Conservation (phyloP, 2,888 invertebrate species). For the Tenthredo distinguenda region DNA sequence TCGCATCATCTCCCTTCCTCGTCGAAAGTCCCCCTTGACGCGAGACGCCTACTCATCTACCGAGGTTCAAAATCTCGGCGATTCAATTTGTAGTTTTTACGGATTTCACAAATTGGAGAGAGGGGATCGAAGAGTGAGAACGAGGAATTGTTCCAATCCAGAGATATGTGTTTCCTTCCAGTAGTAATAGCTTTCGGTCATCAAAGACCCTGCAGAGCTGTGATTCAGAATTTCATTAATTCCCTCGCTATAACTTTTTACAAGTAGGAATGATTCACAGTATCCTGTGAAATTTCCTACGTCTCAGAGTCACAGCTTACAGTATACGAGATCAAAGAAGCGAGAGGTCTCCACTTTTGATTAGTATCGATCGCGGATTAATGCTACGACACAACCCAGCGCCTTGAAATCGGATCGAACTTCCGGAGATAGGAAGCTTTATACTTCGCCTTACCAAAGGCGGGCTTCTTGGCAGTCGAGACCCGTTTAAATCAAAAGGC, state of each 20-base stretch:
- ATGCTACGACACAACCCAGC: neutral
- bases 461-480: neutral
- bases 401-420: slow-evolving; percentile 10
- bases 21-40: neutral
- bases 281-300: neutral
- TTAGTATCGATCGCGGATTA: slow-evolving; percentile 42
- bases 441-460: slow-evolving; percentile 7
- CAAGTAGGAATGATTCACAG: slow-evolving; percentile 13
- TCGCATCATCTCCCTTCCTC: neutral
- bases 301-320: neutral
- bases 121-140: neutral
- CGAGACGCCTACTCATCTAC: neutral
- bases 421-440: slow-evolving; percentile 25
- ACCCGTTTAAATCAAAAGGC: slow-evolving; percentile 34
- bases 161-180: neutral
- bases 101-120: neutral
- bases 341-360: slow-evolving; percentile 42
- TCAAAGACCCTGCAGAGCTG: neutral
- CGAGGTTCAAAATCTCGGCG: slow-evolving; percentile 11
- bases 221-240: neutral
- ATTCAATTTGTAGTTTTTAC: neutral
- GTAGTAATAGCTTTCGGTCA: neutral
- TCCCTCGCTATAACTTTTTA: neutral
- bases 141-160: neutral
- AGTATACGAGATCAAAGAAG: slow-evolving; percentile 25